Evolutionary conservation across 2,113 vertebrate genomes (phyloP), one percentile per base, ranked within the genome.

Genomic region (Labrus mixtus): DNA sequence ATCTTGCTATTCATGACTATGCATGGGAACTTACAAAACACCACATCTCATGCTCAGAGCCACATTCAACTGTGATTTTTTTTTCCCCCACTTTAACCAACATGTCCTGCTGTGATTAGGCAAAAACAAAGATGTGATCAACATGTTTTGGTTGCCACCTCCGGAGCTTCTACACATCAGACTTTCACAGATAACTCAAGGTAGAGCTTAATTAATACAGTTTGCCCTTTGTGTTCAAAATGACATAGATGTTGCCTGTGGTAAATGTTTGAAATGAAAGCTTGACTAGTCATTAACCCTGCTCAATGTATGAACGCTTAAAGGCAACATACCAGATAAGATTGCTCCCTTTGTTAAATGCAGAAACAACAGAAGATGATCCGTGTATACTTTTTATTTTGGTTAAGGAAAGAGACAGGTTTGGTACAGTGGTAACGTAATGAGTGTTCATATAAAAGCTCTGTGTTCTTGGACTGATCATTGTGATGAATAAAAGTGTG

Each of bases 1-100:
- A 72, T 70, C 82, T 79, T 60, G 76, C 41, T 66, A 75, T 84
- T 79, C 84, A 82, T 62, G 64, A 67, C 69, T 63, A 16, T 50
- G 78, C 79, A 73, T 50, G 55, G 60, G 17, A 75, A 68, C 36
- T 1, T 55, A 78, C 29, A 55, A 43, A 33, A 80, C 13, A 41
- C 39, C 53, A 43, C 55, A 46, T 51, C 64, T 70, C 12, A 56
- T 10, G 25, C 51, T 29, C 17, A 16, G 20, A 64, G 51, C 25
- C 39, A 66, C 51, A 46, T 72, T 80, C 39, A 62, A 63, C 50
- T 41, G 33, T 17, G 68, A 15, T 57, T 11, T 29, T 20, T 51
- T 56, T 15, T 29, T 8, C 29, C n/a, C n/a, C n/a, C 45, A 19
- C 54, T 62, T 51, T 48, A 20, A 48, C 4, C 46, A 16, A 48